Percentiles rank a stretch among this genome's conserved stretches.
phyloP scores from a whole-genome alignment of 2,113 vertebrate species.

The Centropus bengalensis region DNA sequence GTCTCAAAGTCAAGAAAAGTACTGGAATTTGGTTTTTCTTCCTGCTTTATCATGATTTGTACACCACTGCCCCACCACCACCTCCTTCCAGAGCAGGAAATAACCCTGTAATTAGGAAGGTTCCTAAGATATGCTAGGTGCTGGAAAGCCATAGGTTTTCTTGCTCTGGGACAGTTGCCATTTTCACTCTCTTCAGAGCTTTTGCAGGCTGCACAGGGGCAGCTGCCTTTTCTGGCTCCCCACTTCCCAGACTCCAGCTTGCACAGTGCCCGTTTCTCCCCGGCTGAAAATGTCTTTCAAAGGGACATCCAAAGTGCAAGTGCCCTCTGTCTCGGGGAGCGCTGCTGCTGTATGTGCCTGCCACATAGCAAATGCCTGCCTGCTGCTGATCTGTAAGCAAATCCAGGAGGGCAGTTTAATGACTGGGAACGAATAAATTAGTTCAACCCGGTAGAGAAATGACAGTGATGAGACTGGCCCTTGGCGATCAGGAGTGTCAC shows the following conservation, averaged over 20 bases:
- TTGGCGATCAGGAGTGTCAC: neutral
- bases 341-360: neutral
- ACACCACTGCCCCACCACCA: rapidly evolving
- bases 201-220: neutral
- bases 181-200: neutral
- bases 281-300: neutral
- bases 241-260: neutral
- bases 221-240: neutral
- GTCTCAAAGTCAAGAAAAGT: neutral
- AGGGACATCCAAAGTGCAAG: neutral
- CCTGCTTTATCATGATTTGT: neutral
- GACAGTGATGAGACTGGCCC: neutral
- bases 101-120: neutral
- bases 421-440: neutral
- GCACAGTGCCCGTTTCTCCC: rapidly evolving
- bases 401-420: neutral
- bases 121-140: neutral
- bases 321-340: neutral
- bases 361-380: neutral
- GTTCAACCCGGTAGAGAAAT: neutral
- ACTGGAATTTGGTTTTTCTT: neutral
- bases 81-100: neutral
- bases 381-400: neutral
- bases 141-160: neutral
- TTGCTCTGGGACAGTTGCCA: neutral